phyloP scores from a whole-genome alignment of 2,113 vertebrate genomes.

The Potamarius usumacintae region DNA sequence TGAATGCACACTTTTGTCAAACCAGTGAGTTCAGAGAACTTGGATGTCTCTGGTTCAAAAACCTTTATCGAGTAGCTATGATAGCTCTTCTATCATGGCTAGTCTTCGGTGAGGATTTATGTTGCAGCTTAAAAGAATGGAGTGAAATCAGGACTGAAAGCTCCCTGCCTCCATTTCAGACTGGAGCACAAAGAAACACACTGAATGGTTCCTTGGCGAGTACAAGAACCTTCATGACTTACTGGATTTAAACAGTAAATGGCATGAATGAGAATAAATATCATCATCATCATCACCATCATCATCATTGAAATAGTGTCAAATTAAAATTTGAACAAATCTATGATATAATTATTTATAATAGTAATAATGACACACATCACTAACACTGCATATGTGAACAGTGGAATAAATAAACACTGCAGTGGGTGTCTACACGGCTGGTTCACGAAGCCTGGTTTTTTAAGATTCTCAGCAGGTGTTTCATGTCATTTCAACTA shows the following conservation, averaged over 20 bases:
- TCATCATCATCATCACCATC: neutral
- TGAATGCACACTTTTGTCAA: neutral
- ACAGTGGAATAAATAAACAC: neutral
- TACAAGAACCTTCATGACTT: neutral
- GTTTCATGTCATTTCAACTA: neutral
- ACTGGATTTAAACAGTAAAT: neutral
- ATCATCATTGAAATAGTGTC: neutral
- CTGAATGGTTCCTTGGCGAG: neutral
- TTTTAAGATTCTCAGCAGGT: constrained; percentile 26
- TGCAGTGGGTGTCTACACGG: neutral
- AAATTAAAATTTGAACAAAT: neutral
- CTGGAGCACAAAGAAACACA: neutral
- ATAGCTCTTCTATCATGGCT: neutral
- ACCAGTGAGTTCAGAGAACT: neutral
- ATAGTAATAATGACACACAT: neutral
- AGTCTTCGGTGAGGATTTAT: neutral
- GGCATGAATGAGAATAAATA: neutral
- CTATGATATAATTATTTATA: neutral
- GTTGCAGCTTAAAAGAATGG: constrained; percentile 8
- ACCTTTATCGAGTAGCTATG: neutral
- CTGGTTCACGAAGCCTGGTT: neutral
- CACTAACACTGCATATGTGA: neutral
- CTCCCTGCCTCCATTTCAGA: neutral
- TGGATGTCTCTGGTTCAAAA: neutral
- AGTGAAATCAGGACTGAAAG: neutral